Base-by-base conservation (phyloP, 2,888 invertebrate species). In the Linnaemya vulpina region DNA sequence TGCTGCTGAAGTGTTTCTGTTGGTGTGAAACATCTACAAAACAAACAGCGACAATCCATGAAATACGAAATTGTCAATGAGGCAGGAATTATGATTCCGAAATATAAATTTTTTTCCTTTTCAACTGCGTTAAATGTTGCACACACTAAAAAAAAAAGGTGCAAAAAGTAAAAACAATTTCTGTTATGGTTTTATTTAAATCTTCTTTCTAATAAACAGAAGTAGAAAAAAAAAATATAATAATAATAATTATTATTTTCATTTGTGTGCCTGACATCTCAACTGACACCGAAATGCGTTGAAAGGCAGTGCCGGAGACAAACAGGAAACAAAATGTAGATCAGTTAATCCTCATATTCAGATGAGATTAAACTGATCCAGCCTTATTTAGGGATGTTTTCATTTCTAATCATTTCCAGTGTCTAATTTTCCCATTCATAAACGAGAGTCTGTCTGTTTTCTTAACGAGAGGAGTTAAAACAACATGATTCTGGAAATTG, bases 311-410 rank as follows among this genome's bases (percentile, higher is more conserved):
- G 10, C 15, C 5, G n/a, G 1, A 75, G 20, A 74, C 25, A 78
- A 85, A 85, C 85, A 85, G 85, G 82, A 85, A 85, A 75, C 85
- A 85, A 79, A n/a, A 85, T 82, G 78, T 78, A 70, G 53, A 82
- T 78, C 82, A 60, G 51, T 65, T 85, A 85, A 85, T 85, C 85
- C 78, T 84, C 62, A 71, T 85, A 87, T 87, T 86, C 87, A 86
- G 82, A 83, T 81, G 84, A 82, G 87, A 86, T 87, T 87, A 87
- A 84, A 83, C 75, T 87, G 86, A 87, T 87, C 86, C 79, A 58
- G 30, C 65, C 70, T 53, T 71, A 43, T 75, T 76, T 68, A 74
- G 80, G 80, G 80, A 74, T 73, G 49, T 43, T 73, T 73, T 58
- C 22, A 4, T n/a, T 60, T 51, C 20, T 35, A 67, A 46, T 60